These are phyloP conservation scores for Ispidina lecontei DNA, from an alignment of 2,797 vertebrate genomes.

Conservation along the genomic window DNA sequence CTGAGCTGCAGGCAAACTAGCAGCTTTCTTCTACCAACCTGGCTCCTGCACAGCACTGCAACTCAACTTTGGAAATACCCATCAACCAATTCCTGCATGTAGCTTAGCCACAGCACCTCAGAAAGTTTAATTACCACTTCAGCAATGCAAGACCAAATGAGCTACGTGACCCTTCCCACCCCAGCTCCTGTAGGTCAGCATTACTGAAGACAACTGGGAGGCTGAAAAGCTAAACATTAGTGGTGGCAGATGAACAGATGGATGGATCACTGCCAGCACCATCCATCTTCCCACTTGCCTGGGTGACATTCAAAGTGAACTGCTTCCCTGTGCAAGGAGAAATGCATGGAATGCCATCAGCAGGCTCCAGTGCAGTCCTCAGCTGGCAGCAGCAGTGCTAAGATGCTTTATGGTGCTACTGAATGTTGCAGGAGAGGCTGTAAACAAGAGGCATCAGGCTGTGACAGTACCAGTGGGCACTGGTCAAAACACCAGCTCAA, in stretches of 20 bases:
- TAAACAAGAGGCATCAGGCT: constrained; percentile 9
- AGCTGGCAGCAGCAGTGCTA: not conserved
- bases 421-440: not conserved
- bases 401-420: constrained; percentile 36
- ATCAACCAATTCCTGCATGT: not conserved
- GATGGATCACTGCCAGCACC: constrained; percentile 56
- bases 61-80: not conserved
- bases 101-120: constrained; percentile 11
- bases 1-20: not conserved
- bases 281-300: constrained; percentile 60
- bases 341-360: not conserved
- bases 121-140: constrained; percentile 56
- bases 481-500: not conserved
- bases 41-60: not conserved
- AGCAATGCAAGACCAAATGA: constrained; percentile 52
- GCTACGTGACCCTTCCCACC: constrained; percentile 61
- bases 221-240: constrained; percentile 62
- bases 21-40: not conserved
- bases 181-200: constrained; percentile 65
- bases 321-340: constrained; percentile 27
- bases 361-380: constrained; percentile 41
- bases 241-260: constrained; percentile 67
- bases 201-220: constrained; percentile 66
- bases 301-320: constrained; percentile 65
- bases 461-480: not conserved